Percentiles rank a stretch among this genome's conserved stretches.
Conservation (phyloP, 2,797 vertebrate genomes). For the Cryptoprocta ferox region DNA sequence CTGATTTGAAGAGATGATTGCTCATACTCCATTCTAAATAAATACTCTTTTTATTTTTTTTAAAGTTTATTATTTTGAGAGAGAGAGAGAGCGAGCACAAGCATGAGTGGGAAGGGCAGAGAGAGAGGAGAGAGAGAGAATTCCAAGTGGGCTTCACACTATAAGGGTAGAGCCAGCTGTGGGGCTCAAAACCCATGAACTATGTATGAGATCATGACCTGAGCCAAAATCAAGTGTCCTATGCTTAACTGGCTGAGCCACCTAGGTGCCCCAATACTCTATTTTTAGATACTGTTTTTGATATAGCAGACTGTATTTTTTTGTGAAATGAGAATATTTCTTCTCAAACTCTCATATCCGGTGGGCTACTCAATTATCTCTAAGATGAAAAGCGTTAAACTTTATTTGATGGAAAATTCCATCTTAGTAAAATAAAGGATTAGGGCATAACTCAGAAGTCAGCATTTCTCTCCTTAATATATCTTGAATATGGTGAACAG, state of each 20-base stretch:
- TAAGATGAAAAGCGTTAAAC: neutral
- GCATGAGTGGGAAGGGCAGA: too few species aligned
- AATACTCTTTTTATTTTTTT: neutral
- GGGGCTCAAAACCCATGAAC: too few species aligned
- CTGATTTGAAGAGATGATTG: neutral
- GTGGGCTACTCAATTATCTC: neutral
- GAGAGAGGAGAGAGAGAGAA: too few species aligned
- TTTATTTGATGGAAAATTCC: constrained; percentile 18
- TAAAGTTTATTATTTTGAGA: too few species aligned
- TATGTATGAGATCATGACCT: too few species aligned
- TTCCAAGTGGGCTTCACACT: too few species aligned
- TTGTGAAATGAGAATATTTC: constrained; percentile 3
- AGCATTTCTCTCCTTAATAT: constrained; percentile 15
- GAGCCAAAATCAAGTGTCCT: too few species aligned
- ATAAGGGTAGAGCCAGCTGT: too few species aligned
- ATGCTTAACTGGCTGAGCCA: too few species aligned
- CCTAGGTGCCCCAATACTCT: neutral
- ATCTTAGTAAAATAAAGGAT: constrained; percentile 18
- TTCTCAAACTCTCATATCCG: neutral
- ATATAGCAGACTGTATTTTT: neutral
- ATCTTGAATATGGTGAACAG: neutral
- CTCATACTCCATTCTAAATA: neutral
- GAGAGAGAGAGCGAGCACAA: too few species aligned
- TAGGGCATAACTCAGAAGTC: neutral
- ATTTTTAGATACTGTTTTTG: neutral